Base-by-base conservation (phyloP, 2,113 vertebrate genomes). In the Pelusios castaneus region DNA sequence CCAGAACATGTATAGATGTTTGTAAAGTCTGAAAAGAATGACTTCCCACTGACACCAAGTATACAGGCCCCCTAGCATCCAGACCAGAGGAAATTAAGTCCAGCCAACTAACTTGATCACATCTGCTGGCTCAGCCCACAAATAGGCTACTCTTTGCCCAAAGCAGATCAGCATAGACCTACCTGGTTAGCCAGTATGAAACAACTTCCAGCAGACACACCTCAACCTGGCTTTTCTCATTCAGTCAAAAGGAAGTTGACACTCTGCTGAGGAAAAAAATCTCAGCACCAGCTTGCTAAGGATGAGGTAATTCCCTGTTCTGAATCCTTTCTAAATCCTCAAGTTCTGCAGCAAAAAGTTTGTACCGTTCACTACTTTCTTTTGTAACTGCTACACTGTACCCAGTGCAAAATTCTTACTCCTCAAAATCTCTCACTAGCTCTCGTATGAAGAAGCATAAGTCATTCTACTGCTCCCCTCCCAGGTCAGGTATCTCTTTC, bases 161-260 rank as follows among this genome's bases (percentile, higher is more conserved):
- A 90, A 75, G 78, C 55, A 94, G 85, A 85, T 73, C 93, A 95
- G 93, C 85, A 90, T 34, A 83, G 19, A 89, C 34, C 45, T 67
- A 29, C 89, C 45, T 81, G 92, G 45, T 81, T 43, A 87, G 38
- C 60, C 63, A 92, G 25, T 31, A 82, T 85, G 55, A 45, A 24
- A 76, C 24, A 43, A 45, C 11, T 27, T 76, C 41, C 24, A 45
- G 5, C 38, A 43, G 75, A 93, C 11, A 55, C 60, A 76, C 55
- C 83, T 83, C 92, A 90, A 67, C 55, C 84, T 92, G 47, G 55
- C 60, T 43, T 82, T 54, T 82, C 17, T 58, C 38, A 14, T 89
- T 92, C 93, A 95, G 60, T 16, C 49, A 52, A 13, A 11, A n/a
- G n/a, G 14, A 12, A 80, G 25, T 1, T n/a, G 41, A 89, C 60